These are phyloP conservation scores for Agrochola circellaris DNA, from an alignment of 2,888 invertebrate genomes.

Conservation along the genomic window DNA sequence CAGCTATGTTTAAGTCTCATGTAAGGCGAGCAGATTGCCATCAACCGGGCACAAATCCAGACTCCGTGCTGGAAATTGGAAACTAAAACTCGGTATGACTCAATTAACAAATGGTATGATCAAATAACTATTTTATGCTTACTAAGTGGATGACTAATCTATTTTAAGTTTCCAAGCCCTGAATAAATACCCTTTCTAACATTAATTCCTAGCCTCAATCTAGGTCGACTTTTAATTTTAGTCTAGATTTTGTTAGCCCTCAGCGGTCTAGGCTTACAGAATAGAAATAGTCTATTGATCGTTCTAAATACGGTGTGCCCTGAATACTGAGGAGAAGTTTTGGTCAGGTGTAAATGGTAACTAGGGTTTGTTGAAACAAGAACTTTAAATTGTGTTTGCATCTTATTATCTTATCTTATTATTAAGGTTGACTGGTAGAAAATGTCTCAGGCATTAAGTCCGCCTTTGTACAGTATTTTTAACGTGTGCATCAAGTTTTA, in stretches of 20 bases:
- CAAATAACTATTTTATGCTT: neutral
- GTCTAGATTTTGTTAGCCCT: conserved; percentile 10
- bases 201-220: conserved; percentile 7
- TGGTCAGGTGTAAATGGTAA: neutral
- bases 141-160: neutral
- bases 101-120: neutral
- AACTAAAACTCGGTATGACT: neutral
- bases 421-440: too few species aligned
- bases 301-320: conserved; percentile 29
- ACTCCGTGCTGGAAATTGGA: neutral
- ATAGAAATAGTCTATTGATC: conserved; percentile 59
- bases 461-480: too few species aligned
- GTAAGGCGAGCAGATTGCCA: too few species aligned
- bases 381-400: neutral
- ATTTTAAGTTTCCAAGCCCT: neutral
- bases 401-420: too few species aligned
- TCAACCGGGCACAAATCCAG: too few species aligned
- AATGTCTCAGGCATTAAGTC: too few species aligned
- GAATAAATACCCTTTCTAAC: neutral
- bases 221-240: conserved; percentile 13
- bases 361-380: neutral
- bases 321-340: neutral
- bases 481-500: too few species aligned
- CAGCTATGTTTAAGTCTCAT: too few species aligned
- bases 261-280: conserved; percentile 27